A percentile compares a stretch with the other conserved stretches of the same genome.
Evolutionary conservation across 35 echinoderm and acorn worm species (phyloP).

Genomic region (Heliocidaris tuberculata): DNA sequence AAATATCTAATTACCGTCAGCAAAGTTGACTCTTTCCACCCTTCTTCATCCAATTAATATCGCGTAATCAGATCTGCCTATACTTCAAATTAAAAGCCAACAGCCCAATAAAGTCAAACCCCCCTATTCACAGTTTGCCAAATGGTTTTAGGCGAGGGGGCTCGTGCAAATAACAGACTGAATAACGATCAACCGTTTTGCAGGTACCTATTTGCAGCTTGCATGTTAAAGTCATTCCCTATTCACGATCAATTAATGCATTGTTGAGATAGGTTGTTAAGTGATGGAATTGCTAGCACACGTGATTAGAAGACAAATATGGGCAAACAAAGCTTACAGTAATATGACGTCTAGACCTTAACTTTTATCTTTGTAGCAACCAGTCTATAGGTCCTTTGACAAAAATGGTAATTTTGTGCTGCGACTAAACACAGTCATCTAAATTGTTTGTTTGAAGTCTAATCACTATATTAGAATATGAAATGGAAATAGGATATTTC

Average conservation of each 20-base stretch:
- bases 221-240: background rate
- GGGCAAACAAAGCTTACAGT: background rate
- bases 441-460: too few species aligned
- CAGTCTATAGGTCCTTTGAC: too few species aligned
- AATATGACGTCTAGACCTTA: background rate
- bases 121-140: background rate
- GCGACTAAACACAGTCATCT: too few species aligned
- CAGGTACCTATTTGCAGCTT: background rate
- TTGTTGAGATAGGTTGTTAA: background rate
- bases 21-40: background rate
- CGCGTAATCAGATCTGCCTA: background rate
- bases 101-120: background rate
- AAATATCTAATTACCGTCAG: conserved; percentile 6
- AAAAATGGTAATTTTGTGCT: too few species aligned
- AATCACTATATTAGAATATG: too few species aligned
- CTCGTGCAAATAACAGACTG: background rate
- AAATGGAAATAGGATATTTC: too few species aligned
- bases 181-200: background rate
- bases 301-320: background rate
- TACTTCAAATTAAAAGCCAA: background rate
- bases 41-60: background rate
- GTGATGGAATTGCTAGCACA: background rate
- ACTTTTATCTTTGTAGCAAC: too few species aligned
- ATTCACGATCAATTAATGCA: background rate
- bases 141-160: background rate